phyloP scores from a whole-genome alignment of 2,888 invertebrate species.

The Volucella bombylans region DNA sequence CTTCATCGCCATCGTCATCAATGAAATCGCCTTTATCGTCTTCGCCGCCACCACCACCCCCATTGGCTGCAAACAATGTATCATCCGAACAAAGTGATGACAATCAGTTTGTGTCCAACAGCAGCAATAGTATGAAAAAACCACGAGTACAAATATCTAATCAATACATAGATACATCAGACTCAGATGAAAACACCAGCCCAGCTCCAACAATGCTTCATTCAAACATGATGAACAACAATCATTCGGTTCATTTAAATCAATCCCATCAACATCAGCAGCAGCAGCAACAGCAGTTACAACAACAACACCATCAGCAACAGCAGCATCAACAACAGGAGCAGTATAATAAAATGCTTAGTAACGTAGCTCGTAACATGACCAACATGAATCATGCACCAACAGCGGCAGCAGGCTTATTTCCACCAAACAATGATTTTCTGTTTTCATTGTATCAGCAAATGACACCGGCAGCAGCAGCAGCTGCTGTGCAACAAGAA shows the following conservation, averaged over 20 bases:
- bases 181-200: conserved; percentile 79
- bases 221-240: conserved; percentile 77
- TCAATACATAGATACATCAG: conserved; percentile 71
- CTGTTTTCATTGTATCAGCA: conserved; percentile 81
- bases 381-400: conserved; percentile 64
- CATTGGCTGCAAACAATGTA: conserved; percentile 65
- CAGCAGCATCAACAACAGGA: conserved; percentile 74
- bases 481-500: conserved; percentile 77
- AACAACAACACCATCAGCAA: conserved; percentile 68
- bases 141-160: conserved; percentile 78
- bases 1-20: conserved; percentile 82
- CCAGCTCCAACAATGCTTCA: conserved; percentile 76
- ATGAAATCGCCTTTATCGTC: conserved; percentile 81
- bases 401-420: conserved; percentile 76
- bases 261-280: conserved; percentile 51
- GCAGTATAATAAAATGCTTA: conserved; percentile 62
- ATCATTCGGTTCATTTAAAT: conserved; percentile 47
- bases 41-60: conserved; percentile 77
- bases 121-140: conserved; percentile 79
- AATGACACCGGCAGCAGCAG: conserved; percentile 77
- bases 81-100: conserved; percentile 62
- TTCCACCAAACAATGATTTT: conserved; percentile 81
- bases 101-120: conserved; percentile 74
- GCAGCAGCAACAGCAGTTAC: conserved; percentile 70
- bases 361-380: conserved; percentile 55